Conservation (phyloP, 2,888 invertebrate genomes). For the Linnaemya vulpina region DNA sequence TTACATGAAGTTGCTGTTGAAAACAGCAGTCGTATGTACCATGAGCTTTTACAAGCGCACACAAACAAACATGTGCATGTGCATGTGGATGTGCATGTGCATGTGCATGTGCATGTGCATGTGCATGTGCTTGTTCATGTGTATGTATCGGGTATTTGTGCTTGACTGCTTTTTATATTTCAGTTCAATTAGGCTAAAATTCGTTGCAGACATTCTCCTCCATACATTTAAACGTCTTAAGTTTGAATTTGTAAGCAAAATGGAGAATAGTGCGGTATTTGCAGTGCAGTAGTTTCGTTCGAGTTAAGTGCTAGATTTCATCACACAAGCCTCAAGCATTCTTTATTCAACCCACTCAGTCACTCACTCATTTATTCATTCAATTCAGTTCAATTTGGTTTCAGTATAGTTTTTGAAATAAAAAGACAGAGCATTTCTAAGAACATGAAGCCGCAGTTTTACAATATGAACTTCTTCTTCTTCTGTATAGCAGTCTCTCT, state of each 20-base stretch:
- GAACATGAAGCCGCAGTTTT: conserved; percentile 20
- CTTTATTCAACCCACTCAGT: conserved; percentile 56
- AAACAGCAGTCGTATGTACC: conserved; percentile 1
- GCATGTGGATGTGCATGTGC: not conserved
- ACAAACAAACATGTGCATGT: not conserved
- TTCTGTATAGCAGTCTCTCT: not conserved
- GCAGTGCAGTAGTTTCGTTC: conserved; percentile 19
- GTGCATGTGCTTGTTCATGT: not conserved
- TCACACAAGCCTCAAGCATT: conserved; percentile 64
- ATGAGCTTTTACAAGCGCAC: not conserved
- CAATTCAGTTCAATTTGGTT: conserved; percentile 62
- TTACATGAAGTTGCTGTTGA: conserved; percentile 43
- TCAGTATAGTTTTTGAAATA: conserved; percentile 26
- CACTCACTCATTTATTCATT: conserved; percentile 47
- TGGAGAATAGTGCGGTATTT: conserved; percentile 30
- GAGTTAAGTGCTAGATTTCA: conserved; percentile 67
- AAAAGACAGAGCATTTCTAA: conserved; percentile 41
- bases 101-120: not conserved
- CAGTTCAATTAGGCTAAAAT: conserved; percentile 67
- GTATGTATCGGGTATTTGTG: conserved; percentile 53
- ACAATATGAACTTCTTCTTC: not conserved
- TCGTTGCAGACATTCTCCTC: conserved; percentile 55
- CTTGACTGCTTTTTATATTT: conserved; percentile 66
- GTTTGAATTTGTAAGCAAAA: conserved; percentile 17
- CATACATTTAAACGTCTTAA: conserved; percentile 36